Base-by-base conservation (phyloP, 2,113 vertebrate species). In the Eulemur macaco region DNA sequence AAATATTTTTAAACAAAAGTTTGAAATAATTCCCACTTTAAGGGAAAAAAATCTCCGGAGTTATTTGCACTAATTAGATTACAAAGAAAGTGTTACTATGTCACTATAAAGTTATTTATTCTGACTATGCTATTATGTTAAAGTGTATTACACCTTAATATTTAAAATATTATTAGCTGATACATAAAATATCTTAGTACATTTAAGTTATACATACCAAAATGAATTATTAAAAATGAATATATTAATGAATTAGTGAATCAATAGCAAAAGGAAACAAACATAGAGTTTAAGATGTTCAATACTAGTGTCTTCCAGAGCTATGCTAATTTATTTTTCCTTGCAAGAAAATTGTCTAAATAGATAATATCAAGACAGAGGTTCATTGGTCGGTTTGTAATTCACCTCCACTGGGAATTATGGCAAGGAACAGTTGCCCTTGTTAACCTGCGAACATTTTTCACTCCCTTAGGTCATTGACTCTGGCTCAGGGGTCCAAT, bases 381-480 rank as follows among this genome's bases (percentile, higher is more conserved):
- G 96, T 98, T 99, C 98, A 98, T 98, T 98, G 98, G 98, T 23
- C 98, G 96, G 98, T 98, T 98, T 99, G 99, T 99, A 99, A 98
- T 98, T 99, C 99, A 98, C 96, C 98, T 99, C 99, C 98, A 98
- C 96, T 98, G 98, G 98, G 98, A 99, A 98, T 98, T 98, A 97
- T 64, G 95, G 98, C 98, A 98, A 98, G 97, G 97, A 99, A 98
- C 98, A 97, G 97, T 97, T 98, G 99, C 99, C 99, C 99, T 99
- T 98, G 95, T 98, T 99, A 99, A 99, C 99, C 99, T 99, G 98
- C 98, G 99, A 99, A 99, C 99, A 99, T 99, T 99, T 99, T 99
- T 99, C 99, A 99, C 99, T 99, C 98, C 94, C 98, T 98, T 98
- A 99, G 99, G 99, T 99, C 99, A 99, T 93, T 97, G 98, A 98